phyloP scores from a whole-genome alignment of 1,140 invertebrate species.

The Aplysia californica region DNA sequence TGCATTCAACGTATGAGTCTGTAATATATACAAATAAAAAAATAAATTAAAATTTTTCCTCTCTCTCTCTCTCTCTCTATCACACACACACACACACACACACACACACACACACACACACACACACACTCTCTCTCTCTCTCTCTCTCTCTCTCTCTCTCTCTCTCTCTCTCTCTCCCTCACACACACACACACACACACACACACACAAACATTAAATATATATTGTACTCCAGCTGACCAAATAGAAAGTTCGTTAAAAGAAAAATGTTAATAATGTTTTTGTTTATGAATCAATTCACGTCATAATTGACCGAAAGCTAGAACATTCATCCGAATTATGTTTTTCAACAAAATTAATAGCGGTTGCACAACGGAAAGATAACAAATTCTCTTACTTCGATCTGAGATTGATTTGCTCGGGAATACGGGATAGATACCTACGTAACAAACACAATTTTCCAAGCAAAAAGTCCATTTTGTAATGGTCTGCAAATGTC shows the following conservation, averaged over 20 bases:
- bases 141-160: slow-evolving; percentile 27
- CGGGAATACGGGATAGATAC: neutral
- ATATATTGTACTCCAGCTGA: neutral
- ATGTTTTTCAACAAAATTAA: neutral
- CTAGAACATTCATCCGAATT: no score
- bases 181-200: no score
- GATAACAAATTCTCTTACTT: neutral
- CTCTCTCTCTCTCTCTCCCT: slow-evolving; percentile 18
- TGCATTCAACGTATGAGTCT: neutral
- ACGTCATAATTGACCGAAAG: no score
- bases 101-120: neutral
- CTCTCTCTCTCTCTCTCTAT: no score
- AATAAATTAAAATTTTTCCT: neutral
- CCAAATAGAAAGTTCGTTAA: neutral
- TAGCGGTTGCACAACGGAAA: neutral
- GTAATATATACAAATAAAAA: neutral
- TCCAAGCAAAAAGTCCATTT: no score
- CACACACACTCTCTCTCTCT: neutral
- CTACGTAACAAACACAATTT: no score
- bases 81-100: neutral
- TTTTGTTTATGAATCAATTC: neutral
- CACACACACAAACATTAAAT: no score
- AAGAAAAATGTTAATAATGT: neutral
- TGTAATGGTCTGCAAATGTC: no score
- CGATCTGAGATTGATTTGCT: neutral